Conservation (phyloP, 2,888 invertebrate genomes). For the Sinopyrophorus schimmeli region DNA sequence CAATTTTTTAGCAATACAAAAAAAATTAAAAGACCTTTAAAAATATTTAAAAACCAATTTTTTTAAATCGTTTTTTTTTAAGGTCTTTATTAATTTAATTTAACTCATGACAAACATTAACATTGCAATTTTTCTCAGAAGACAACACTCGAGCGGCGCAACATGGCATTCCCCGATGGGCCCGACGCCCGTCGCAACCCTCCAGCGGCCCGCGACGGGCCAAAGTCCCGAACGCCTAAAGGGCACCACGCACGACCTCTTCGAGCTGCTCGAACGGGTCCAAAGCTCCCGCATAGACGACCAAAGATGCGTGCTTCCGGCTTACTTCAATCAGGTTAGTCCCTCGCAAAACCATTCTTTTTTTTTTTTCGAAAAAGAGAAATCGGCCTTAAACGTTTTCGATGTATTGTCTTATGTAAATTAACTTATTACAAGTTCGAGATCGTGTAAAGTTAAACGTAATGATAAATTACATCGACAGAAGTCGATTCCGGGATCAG, state of each 20-base stretch:
- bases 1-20: no score
- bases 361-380: neutral
- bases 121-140: constrained; percentile 63
- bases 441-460: constrained; percentile 16
- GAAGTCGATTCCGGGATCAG: constrained; percentile 18
- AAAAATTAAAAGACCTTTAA: no score
- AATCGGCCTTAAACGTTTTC: neutral
- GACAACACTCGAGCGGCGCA: constrained; percentile 63
- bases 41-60: no score
- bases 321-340: constrained; percentile 85
- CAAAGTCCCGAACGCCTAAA: constrained; percentile 58
- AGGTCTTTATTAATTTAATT: no score
- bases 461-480: constrained; percentile 21
- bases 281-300: constrained; percentile 95
- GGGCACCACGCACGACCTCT: constrained; percentile 74
- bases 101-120: no score
- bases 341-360: neutral
- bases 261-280: constrained; percentile 91
- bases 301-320: constrained; percentile 94
- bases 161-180: constrained; percentile 48
- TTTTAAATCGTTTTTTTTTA: no score
- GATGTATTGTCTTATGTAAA: constrained; percentile 2
- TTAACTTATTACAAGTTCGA: constrained; percentile 30
- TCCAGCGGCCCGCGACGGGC: constrained; percentile 33
- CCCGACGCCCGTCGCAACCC: constrained; percentile 35